Evolutionary conservation across 2,888 invertebrate genomes (phyloP).

Genomic region (Scrobipalpa atriplicella): DNA sequence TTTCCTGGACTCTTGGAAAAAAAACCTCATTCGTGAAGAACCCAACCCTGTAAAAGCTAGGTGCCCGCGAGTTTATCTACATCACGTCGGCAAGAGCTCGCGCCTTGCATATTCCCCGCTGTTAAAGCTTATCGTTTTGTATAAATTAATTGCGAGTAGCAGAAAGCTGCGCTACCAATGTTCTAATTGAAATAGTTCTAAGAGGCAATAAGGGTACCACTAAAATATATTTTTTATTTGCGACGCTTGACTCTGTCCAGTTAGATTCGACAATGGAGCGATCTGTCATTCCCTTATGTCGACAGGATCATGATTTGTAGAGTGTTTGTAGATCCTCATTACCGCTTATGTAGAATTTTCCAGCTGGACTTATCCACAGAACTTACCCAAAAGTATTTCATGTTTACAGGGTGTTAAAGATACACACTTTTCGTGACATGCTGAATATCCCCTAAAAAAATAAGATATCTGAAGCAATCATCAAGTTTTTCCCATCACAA

Average conservation of each 20-base stretch:
- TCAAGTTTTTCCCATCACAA: slow-evolving; percentile 15
- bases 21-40: not conserved
- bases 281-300: too few species aligned
- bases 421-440: not conserved
- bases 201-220: too few species aligned
- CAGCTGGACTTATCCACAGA: too few species aligned
- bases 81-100: slow-evolving; percentile 74
- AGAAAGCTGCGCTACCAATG: slow-evolving; percentile 40
- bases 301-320: too few species aligned
- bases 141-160: slow-evolving; percentile 72
- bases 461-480: not conserved
- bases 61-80: slow-evolving; percentile 56
- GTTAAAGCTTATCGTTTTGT: slow-evolving; percentile 78
- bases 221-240: too few species aligned
- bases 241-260: too few species aligned
- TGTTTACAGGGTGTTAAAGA: too few species aligned
- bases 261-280: too few species aligned
- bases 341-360: too few species aligned
- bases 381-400: too few species aligned
- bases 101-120: slow-evolving; percentile 77
- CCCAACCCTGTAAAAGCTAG: not conserved
- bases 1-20: too few species aligned
- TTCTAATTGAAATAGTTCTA: not conserved
- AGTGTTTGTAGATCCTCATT: too few species aligned
- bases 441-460: not conserved